Base-by-base conservation (phyloP, 2,888 invertebrate species). In the Spodoptera littoralis region DNA sequence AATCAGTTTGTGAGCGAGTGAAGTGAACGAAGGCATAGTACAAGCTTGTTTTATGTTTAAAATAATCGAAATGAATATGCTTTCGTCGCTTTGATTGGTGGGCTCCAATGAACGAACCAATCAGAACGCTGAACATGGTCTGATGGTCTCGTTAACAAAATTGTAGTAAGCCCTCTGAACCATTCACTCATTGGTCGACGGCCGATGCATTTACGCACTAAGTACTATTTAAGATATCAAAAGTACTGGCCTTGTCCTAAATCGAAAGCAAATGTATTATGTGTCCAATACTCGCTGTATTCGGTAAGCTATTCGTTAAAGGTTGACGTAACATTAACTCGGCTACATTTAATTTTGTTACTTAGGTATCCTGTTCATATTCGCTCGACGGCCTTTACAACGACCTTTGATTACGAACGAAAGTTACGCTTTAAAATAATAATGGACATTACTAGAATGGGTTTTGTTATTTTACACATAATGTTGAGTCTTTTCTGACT, bases 1-100 rank as follows among this genome's bases (percentile, higher is more conserved):
- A 83, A 84, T 86, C 82, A 83, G 73, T 80, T 77, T 70, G 66
- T 76, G 61, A 65, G 70, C 73, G 76, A 77, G 79, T 73, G 73
- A 67, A 73, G 69, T 69, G 63, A 65, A 54, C 69, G 18, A 18
- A 18, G 18, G 18, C 18, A 18, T 18, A 18, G 18, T 18, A 18
- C 18, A 18, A 18, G 18, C 2, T 18, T 18, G 18, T 18, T 18
- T 18, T 18, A 18, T 18, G 18, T 18, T 18, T 18, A 18, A 18
- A 18, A 18, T 18, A 18, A 18, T 18, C 18, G 18, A 18, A 18
- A 18, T 18, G 18, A 18, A 18, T 18, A 18, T 18, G 18, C 18
- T 18, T 18, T 18, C 18, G 18, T 18, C 18, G 18, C 1, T 18
- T 18, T 18, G 18, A 18, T 18, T 18, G 18, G 18, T 18, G 18